These are phyloP conservation scores for Antheraea yamamai DNA, from an alignment of 2,888 invertebrate species.

Conservation along the genomic window DNA sequence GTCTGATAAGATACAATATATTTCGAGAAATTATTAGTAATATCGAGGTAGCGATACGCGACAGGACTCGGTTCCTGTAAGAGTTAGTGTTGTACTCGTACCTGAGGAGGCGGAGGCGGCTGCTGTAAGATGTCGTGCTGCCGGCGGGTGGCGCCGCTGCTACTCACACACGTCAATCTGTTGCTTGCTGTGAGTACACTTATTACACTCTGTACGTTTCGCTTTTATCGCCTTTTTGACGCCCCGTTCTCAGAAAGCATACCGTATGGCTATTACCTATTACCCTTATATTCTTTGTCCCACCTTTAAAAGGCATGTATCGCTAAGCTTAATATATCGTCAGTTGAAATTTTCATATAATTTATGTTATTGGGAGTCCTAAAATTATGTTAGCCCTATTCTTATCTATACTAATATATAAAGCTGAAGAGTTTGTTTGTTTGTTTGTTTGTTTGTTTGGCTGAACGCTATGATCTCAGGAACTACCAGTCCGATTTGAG, in stretches of 20 bases:
- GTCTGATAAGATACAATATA: background rate
- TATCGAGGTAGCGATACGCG: background rate
- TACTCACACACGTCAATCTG: constrained; percentile 60
- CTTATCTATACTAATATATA: too few species aligned
- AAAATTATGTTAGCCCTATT: too few species aligned
- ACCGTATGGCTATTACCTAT: too few species aligned
- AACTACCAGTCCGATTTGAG: too few species aligned
- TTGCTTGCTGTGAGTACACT: constrained; percentile 56
- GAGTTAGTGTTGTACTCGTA: background rate
- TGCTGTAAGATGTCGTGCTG: constrained; percentile 35
- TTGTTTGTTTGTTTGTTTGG: too few species aligned
- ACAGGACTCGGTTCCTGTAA: background rate
- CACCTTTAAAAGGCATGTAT: too few species aligned
- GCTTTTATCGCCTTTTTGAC: background rate
- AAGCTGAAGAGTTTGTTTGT: too few species aligned
- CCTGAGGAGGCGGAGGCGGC: background rate
- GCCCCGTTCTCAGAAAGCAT: background rate
- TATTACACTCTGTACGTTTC: background rate
- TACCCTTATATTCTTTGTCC: too few species aligned
- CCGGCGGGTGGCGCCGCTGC: constrained; percentile 43
- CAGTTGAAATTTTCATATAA: too few species aligned
- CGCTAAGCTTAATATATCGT: too few species aligned
- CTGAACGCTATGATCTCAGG: too few species aligned
- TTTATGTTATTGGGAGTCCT: too few species aligned
- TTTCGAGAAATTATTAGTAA: constrained; percentile 1